Conservation (phyloP, 2,113 vertebrate genomes). For the Rutilus rutilus region DNA sequence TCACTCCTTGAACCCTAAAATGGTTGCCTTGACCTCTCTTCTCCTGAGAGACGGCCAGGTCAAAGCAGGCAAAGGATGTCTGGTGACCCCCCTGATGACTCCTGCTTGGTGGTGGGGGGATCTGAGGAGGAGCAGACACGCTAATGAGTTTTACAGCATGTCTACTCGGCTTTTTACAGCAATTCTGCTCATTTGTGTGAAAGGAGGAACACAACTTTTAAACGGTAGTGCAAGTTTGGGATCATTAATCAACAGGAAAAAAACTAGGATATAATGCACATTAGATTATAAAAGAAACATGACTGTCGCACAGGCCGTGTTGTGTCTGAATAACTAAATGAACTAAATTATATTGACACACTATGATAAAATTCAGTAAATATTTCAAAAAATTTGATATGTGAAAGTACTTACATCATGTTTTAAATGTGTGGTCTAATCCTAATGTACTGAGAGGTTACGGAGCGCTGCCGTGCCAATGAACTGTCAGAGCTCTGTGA, state of each 20-base stretch:
- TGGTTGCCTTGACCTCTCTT: conserved; percentile 44
- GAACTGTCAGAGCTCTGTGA: conserved; percentile 37
- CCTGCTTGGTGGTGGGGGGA: conserved; percentile 28
- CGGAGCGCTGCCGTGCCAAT: conserved; percentile 25
- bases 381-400: background rate
- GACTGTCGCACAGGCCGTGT: background rate
- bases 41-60: conserved; percentile 45
- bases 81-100: conserved; percentile 47
- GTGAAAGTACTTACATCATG: background rate
- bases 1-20: conserved; percentile 47
- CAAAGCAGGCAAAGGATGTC: conserved; percentile 51
- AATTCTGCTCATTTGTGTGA: conserved; percentile 25
- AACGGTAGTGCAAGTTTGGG: background rate
- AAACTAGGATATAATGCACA: background rate
- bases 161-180: background rate
- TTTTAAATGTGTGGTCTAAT: conserved; percentile 22
- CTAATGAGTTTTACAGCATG: conserved; percentile 54
- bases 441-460: conserved; percentile 33
- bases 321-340: background rate
- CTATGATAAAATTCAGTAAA: background rate
- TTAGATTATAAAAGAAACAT: background rate
- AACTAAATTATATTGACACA: background rate
- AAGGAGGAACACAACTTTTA: background rate
- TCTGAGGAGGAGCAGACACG: conserved; percentile 11
- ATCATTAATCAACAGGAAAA: background rate